A percentile compares a stretch with the other conserved stretches of the same genome.
phyloP scores from a whole-genome alignment of 2,888 invertebrate species.

The Drosophila falleni region DNA sequence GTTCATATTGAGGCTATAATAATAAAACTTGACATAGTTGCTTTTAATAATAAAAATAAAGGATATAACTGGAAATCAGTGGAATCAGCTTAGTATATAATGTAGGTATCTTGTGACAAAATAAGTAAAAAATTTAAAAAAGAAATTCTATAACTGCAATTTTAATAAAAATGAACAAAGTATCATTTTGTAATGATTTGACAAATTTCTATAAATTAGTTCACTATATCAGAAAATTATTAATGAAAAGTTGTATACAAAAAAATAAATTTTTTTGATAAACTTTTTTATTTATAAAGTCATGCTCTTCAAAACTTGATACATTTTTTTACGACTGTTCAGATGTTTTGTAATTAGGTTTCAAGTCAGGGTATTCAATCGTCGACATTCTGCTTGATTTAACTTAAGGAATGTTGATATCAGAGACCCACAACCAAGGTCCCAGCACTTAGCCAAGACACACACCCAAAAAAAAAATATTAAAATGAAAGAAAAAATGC shows the following conservation, averaged over 20 bases:
- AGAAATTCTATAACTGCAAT: too few relatives aligned
- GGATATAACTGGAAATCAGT: not conserved
- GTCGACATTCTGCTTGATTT: not conserved
- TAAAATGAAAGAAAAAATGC: conserved; percentile 6
- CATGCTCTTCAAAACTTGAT: not conserved
- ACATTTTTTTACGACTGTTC: too few relatives aligned
- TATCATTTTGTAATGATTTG: too few relatives aligned
- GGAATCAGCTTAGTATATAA: not conserved
- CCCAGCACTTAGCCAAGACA: conserved; percentile 55
- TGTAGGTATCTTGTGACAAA: too few relatives aligned
- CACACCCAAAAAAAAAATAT: conserved; percentile 64
- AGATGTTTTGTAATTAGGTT: not conserved
- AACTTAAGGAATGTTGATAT: conserved; percentile 34
- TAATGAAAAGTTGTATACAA: not conserved
- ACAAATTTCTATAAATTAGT: too few relatives aligned
- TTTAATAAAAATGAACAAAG: too few relatives aligned
- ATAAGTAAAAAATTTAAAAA: too few relatives aligned
- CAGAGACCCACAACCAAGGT: conserved; percentile 14
- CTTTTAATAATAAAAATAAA: not conserved
- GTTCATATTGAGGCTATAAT: not conserved
- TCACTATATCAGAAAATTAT: not conserved
- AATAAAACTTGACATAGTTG: not conserved
- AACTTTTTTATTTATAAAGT: not conserved
- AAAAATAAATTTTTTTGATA: too few relatives aligned
- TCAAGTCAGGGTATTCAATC: not conserved